Base-by-base conservation (phyloP, 2,797 vertebrate species). In the Antennarius maculatus region DNA sequence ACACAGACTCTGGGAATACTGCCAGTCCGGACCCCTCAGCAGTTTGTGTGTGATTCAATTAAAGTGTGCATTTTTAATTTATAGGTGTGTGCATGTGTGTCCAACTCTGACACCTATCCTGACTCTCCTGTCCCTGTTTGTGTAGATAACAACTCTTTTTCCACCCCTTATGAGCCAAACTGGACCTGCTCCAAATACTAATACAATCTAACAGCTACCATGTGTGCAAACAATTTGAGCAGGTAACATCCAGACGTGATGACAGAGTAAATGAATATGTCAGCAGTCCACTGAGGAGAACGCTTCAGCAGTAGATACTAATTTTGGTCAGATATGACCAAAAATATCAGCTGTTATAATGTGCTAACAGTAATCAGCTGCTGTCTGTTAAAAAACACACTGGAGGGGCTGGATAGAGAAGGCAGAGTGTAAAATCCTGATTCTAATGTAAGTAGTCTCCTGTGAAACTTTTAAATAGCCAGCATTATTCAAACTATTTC, bases 71-170 rank as follows among this genome's bases (percentile, higher is more conserved):
- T 83, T 61, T 79, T 73, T 66, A 65, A 71, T 81, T 74, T 54
- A 69, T 61, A 39, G 18, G 53, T 55, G 66, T 62, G 48, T 61
- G 17, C 51, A 31, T 56, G 7, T 52, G 17, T 61, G 15, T 53
- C 54, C 54, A 23, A 23, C 27, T 53, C 52, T 71, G 61, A 82
- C 73, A 71, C 66, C 67, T 65, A 72, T 66, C 56, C 64, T 48
- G 61, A 81, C 78, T 79, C 50, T 71, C 62, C 76, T 86, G 80
- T 88, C 74, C 71, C 87, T 88, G 86, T 18, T 69, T 16, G 62
- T 61, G 69, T 37, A 89, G 90, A 91, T 90, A 91, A 86, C 78
- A 77, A 73, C 66, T 80, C 61, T 43, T 66, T 64, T 67, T 76
- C 69, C 71, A 69, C 63, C 72, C 65, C 29, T 55, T 43, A 23